Evolutionary conservation across 2,113 vertebrate genomes (phyloP), one percentile per base, ranked within the genome.

Genomic region (Anolis carolinensis): DNA sequence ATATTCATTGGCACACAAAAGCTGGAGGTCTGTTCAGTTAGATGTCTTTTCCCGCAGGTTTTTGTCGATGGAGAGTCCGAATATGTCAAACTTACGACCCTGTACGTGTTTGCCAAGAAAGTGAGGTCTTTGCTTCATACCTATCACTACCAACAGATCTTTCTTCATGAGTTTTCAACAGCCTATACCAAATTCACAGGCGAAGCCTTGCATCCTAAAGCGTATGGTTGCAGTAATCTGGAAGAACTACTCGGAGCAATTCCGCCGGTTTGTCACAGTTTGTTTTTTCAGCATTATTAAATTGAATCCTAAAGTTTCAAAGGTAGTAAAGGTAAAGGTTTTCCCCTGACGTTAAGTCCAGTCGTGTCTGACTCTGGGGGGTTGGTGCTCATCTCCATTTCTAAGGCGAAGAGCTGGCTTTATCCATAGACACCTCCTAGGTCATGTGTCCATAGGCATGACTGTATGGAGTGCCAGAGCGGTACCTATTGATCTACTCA

Each of bases 131-230:
- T 99, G 84, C 97, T 99, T 83, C 98, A 98, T 90, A 99, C 99
- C 10, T 99, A 99, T 92, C 99, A 99, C 87, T 99, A 99, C 94
- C 98, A 99, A 94, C 99, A 99, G 95, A 98, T 99, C 92, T 99
- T 99, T 93, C 96, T 99, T 83, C 97, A 97, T 0, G 99, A 99
- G 88, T 99, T 99, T 92, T 93, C 96, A 9, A 86, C 94, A 48
- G 98, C 98, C 27, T 99, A 98, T 44, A 95, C 92, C 95, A 99
- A 99, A 92, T 99, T 98, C 86, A 98, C 97, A 3, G 97, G 98
- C 87, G 96, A 96, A 91, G 91, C 92, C 71, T 95, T 99, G 80
- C 97, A 98, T 13, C 97, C 98, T 5, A 96, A 97, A 89, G 89
- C 95, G 0, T 99, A 98, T 0, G 98, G 98, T 83, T 98, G 96